Evolutionary conservation across 2,113 vertebrate genomes (phyloP).

Genomic region (Chionodraco myersi): DNA sequence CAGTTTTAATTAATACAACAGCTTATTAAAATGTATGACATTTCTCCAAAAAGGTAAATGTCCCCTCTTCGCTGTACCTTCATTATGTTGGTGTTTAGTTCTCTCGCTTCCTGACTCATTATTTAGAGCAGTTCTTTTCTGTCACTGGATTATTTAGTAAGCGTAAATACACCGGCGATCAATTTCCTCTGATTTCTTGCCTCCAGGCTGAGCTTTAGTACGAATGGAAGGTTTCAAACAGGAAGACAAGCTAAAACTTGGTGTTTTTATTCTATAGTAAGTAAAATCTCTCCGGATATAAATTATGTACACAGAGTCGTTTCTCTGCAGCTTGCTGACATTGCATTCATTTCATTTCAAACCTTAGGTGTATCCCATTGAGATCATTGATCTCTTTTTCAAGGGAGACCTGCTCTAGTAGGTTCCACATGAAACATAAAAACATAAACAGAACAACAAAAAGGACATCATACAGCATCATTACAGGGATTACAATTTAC

Average conservation of each 20-base stretch:
- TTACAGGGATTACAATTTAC: too few relatives aligned
- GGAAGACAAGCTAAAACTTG: not conserved
- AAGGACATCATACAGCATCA: too few relatives aligned
- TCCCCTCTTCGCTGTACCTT: slow-evolving; percentile 58
- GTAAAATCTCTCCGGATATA: not conserved
- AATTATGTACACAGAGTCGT: not conserved
- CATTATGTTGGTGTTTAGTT: slow-evolving; percentile 45
- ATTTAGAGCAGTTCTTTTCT: slow-evolving; percentile 23
- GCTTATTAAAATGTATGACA: slow-evolving; percentile 60
- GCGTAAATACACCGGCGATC: slow-evolving; percentile 15
- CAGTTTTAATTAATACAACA: slow-evolving; percentile 43
- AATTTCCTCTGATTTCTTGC: not conserved
- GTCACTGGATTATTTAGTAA: slow-evolving; percentile 17
- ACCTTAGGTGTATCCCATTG: too few relatives aligned
- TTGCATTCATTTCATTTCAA: too few relatives aligned
- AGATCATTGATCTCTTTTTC: too few relatives aligned
- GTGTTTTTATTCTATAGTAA: not conserved
- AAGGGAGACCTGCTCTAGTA: too few relatives aligned
- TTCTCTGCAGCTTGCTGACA: not conserved
- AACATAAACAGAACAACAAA: too few relatives aligned
- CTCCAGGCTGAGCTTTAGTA: slow-evolving; percentile 11
- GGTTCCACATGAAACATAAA: too few relatives aligned
- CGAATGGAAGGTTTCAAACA: not conserved
- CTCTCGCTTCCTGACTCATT: slow-evolving; percentile 38
- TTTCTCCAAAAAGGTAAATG: slow-evolving; percentile 38